A percentile compares a stretch with the other conserved stretches of the same genome.
phyloP scores from a whole-genome alignment of 2,888 invertebrate species.

The Plebejus anna region DNA sequence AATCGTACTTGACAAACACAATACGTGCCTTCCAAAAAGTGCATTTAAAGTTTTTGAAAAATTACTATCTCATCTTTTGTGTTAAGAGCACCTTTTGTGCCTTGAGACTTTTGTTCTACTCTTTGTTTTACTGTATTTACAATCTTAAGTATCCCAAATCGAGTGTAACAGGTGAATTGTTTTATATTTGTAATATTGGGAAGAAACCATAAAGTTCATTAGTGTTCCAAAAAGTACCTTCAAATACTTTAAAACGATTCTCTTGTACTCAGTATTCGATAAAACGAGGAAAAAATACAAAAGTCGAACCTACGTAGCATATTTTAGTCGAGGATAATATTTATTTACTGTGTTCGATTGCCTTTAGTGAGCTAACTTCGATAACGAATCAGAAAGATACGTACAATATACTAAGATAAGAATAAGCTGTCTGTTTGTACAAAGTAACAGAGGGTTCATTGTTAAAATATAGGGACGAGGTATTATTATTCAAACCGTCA shows the following conservation, averaged over 20 bases:
- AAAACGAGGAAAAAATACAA: not conserved
- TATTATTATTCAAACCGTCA: constrained; percentile 66
- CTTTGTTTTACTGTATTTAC: constrained; percentile 5
- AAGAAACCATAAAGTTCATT: constrained; percentile 14
- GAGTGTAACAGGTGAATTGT: constrained; percentile 22
- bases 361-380: constrained; percentile 44
- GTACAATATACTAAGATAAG: constrained; percentile 60
- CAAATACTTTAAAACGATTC: constrained; percentile 7
- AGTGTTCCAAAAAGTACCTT: not conserved
- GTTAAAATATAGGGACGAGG: constrained; percentile 60
- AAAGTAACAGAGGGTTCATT: constrained; percentile 70
- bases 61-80: constrained; percentile 13
- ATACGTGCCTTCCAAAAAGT: not conserved
- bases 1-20: constrained; percentile 7
- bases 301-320: constrained; percentile 13
- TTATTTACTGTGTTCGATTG: constrained; percentile 28
- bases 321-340: constrained; percentile 8
- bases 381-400: constrained; percentile 47
- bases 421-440: constrained; percentile 73
- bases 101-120: not conserved
- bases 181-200: not conserved
- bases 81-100: constrained; percentile 17
- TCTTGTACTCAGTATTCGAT: not conserved
- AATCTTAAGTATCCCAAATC: not conserved
- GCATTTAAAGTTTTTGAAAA: constrained; percentile 8